Evolutionary conservation across 2,797 vertebrate species (phyloP).

Genomic region (Acipenser ruthenus): DNA sequence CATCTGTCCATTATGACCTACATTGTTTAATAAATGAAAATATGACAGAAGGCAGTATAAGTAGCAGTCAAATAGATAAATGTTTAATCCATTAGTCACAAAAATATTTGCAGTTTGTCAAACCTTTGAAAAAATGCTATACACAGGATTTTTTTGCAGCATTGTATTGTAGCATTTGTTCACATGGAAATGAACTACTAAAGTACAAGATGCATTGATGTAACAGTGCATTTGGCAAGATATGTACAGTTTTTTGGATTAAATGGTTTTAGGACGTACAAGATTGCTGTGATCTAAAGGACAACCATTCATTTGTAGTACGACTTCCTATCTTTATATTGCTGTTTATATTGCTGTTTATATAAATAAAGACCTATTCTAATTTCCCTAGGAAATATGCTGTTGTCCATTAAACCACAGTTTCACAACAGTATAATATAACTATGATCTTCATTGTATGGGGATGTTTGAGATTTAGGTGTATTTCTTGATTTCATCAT

Average conservation of each 20-base stretch:
- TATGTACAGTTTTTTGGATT: constrained; percentile 15
- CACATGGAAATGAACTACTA: not conserved
- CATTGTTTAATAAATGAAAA: too few relatives aligned
- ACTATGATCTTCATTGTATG: constrained; percentile 37
- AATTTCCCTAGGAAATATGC: constrained; percentile 61
- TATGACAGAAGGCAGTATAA: too few relatives aligned
- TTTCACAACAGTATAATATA: constrained; percentile 60
- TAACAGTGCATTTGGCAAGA: not conserved
- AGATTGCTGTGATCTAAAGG: constrained; percentile 42
- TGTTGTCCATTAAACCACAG: constrained; percentile 58
- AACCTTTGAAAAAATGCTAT: not conserved
- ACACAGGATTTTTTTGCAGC: not conserved
- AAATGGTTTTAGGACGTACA: constrained; percentile 41
- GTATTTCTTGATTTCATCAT: constrained; percentile 97
- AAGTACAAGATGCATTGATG: not conserved
- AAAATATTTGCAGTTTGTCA: not conserved
- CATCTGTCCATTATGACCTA: too few relatives aligned
- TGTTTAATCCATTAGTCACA: too few relatives aligned
- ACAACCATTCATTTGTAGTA: constrained; percentile 31
- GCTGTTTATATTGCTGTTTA: constrained; percentile 40
- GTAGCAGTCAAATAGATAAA: too few relatives aligned
- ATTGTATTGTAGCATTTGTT: not conserved
- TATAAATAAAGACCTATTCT: constrained; percentile 24
- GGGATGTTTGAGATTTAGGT: constrained; percentile 57
- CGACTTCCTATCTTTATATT: constrained; percentile 30